Percentiles rank a stretch among this genome's conserved stretches.
These are phyloP conservation scores for Heliconius congener DNA, from an alignment of 1,140 invertebrate species.

Conservation along the genomic window DNA sequence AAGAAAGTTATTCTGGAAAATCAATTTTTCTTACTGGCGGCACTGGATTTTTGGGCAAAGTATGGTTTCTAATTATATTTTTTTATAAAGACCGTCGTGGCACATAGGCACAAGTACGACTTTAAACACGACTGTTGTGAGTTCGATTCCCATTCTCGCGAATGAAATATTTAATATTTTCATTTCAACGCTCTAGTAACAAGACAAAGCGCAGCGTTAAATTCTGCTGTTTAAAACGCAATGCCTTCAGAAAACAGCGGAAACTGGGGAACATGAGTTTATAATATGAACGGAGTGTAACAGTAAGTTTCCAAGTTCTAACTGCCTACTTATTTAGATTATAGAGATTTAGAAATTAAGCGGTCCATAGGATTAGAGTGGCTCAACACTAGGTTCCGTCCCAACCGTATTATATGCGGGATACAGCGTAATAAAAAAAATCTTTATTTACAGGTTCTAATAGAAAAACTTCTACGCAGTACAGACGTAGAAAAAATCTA, in stretches of 20 bases:
- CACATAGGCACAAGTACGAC: neutral
- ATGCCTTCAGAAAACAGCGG: no score
- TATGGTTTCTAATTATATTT: neutral
- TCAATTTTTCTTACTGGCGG: slow-evolving; percentile 38
- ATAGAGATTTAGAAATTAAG: no score
- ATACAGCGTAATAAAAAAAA: neutral
- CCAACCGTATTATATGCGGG: neutral
- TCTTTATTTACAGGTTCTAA: slow-evolving; percentile 32
- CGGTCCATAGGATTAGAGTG: no score
- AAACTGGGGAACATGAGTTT: no score
- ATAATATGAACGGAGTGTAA: neutral
- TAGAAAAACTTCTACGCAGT: slow-evolving; percentile 35
- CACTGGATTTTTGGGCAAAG: slow-evolving; percentile 41
- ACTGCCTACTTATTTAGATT: neutral
- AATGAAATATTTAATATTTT: neutral
- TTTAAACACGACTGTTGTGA: neutral
- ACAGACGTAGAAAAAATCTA: slow-evolving; percentile 32
- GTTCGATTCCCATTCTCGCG: neutral
- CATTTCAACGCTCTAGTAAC: neutral
- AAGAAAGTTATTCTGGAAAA: slow-evolving; percentile 36
- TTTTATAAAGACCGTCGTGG: neutral
- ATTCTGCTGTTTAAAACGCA: neutral
- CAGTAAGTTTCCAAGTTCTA: neutral
- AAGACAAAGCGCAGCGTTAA: neutral
- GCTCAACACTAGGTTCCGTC: neutral